Conservation (phyloP, 1,140 invertebrate species). For the Araneus ventricosus region DNA sequence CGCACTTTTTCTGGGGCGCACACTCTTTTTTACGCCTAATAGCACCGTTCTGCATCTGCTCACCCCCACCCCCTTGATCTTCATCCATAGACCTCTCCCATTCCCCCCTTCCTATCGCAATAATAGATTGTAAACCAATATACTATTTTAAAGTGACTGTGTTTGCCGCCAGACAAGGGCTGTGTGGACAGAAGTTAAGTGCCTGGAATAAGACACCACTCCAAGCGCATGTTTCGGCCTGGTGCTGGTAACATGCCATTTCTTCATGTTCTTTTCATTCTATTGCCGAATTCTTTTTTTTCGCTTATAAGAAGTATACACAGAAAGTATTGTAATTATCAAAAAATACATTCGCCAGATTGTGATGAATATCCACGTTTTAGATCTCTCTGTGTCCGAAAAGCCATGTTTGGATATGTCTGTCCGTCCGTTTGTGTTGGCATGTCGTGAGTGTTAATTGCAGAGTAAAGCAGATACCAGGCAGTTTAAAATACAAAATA, state of each 20-base stretch:
- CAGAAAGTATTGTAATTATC: no score
- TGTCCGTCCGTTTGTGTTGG: no score
- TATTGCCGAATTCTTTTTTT: not conserved
- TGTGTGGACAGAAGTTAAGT: slow-evolving; percentile 4
- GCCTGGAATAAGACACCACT: not conserved
- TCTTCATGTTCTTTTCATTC: not conserved
- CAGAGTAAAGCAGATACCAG: no score
- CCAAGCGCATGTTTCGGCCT: not conserved
- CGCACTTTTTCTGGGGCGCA: not conserved
- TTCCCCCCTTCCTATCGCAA: not conserved
- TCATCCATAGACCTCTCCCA: not conserved
- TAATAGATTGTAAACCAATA: slow-evolving; percentile 32
- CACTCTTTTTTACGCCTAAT: slow-evolving; percentile 24
- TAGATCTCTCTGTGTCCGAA: no score
- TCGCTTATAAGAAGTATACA: no score
- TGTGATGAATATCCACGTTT: no score
- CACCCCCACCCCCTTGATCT: not conserved
- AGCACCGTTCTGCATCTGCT: slow-evolving; percentile 25
- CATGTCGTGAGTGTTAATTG: no score
- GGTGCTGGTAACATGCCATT: not conserved
- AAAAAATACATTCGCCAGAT: no score
- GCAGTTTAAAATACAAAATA: no score
- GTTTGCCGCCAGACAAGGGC: not conserved
- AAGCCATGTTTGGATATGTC: no score
- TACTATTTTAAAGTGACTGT: slow-evolving; percentile 29